phyloP scores from a whole-genome alignment of 2,888 invertebrate genomes.

The Fragum sueziense region DNA sequence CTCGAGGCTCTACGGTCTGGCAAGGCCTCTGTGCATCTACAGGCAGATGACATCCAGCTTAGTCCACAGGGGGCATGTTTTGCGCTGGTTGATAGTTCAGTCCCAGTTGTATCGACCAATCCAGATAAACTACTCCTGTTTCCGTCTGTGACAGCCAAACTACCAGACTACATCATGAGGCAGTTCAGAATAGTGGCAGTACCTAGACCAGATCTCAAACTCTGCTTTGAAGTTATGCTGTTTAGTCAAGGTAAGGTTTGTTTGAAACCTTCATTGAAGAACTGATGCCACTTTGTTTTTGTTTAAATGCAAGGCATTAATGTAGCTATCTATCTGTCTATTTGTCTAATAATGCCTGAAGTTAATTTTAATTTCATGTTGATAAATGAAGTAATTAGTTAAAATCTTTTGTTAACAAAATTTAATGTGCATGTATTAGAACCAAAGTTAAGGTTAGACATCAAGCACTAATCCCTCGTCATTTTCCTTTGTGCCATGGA shows the following conservation, averaged over 20 bases:
- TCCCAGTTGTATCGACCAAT: constrained; percentile 71
- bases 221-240: constrained; percentile 75
- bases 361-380: too few species aligned
- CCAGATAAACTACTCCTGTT: constrained; percentile 77
- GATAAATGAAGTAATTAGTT: too few species aligned
- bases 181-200: constrained; percentile 79
- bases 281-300: too few species aligned
- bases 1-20: constrained; percentile 74
- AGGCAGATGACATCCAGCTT: constrained; percentile 76
- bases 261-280: too few species aligned
- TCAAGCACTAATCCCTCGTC: too few species aligned
- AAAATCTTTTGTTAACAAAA: too few species aligned
- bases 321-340: too few species aligned
- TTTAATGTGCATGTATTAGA: too few species aligned
- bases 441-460: too few species aligned
- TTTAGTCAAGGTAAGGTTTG: constrained; percentile 79
- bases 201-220: constrained; percentile 73
- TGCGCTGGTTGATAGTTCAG: constrained; percentile 72
- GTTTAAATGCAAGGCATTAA: too few species aligned
- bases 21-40: constrained; percentile 73
- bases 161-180: constrained; percentile 76
- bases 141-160: constrained; percentile 69
- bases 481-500: too few species aligned
- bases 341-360: too few species aligned
- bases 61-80: constrained; percentile 74